A percentile compares a stretch with the other conserved stretches of the same genome.
Evolutionary conservation across 2,888 invertebrate genomes (phyloP).

Genomic region (Quadroppia sp.): DNA sequence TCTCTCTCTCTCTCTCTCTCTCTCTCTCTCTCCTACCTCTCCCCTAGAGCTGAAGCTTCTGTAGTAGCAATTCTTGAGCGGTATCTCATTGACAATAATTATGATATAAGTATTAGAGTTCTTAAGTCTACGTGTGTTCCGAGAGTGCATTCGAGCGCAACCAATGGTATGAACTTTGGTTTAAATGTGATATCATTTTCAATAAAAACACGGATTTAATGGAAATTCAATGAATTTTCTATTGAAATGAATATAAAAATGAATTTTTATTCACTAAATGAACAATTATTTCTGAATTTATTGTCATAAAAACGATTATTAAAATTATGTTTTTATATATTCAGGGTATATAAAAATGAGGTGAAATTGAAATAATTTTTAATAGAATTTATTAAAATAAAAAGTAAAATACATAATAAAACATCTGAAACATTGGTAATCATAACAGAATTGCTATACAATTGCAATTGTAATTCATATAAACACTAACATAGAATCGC

Average conservation of each 20-base stretch:
- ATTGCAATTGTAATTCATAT: not conserved
- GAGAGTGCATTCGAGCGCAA: slow-evolving; percentile 25
- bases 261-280: no score
- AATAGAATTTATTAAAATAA: no score
- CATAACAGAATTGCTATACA: not conserved
- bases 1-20: slow-evolving; percentile 22
- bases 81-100: slow-evolving; percentile 27
- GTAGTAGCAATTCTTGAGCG: slow-evolving; percentile 17
- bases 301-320: no score
- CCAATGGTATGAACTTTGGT: not conserved
- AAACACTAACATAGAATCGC: slow-evolving; percentile 1
- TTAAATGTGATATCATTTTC: not conserved
- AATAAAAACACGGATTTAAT: no score
- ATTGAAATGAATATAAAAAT: not conserved
- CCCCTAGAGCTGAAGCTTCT: not conserved
- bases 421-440: not conserved
- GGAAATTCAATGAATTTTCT: no score
- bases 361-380: no score
- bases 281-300: no score
- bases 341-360: no score
- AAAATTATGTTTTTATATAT: no score
- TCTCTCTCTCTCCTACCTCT: not conserved
- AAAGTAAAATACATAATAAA: no score
- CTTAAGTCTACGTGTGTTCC: not conserved
- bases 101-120: slow-evolving; percentile 23